phyloP scores from a whole-genome alignment of 1,140 invertebrate species.

The Maconellicoccus hirsutus region DNA sequence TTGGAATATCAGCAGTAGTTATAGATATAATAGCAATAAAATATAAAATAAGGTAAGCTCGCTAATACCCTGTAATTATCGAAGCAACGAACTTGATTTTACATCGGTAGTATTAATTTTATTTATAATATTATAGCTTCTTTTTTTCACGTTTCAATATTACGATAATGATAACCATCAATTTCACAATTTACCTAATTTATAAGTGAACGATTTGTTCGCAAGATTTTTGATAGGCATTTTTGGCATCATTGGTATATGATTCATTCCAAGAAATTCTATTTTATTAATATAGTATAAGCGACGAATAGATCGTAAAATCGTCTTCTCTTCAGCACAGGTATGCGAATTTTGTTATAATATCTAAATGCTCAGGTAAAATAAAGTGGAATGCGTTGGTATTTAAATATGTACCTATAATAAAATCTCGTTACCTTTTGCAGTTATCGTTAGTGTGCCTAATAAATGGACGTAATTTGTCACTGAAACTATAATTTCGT shows the following conservation, averaged over 20 bases:
- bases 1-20: neutral
- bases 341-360: neutral
- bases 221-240: neutral
- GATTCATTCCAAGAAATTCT: neutral
- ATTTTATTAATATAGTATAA: neutral
- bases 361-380: no score
- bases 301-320: neutral
- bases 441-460: no score
- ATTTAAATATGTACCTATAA: no score
- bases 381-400: no score
- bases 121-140: neutral
- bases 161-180: neutral
- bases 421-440: no score
- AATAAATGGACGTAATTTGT: no score
- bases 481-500: no score
- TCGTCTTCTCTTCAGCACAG: neutral
- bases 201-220: neutral
- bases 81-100: neutral
- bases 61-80: neutral
- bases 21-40: neutral
- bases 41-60: neutral
- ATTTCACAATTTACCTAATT: neutral
- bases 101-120: neutral
- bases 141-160: neutral
- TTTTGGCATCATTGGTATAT: neutral